Evolutionary conservation across 2,113 vertebrate species (phyloP).

Genomic region (Glaucidium brasilianum): DNA sequence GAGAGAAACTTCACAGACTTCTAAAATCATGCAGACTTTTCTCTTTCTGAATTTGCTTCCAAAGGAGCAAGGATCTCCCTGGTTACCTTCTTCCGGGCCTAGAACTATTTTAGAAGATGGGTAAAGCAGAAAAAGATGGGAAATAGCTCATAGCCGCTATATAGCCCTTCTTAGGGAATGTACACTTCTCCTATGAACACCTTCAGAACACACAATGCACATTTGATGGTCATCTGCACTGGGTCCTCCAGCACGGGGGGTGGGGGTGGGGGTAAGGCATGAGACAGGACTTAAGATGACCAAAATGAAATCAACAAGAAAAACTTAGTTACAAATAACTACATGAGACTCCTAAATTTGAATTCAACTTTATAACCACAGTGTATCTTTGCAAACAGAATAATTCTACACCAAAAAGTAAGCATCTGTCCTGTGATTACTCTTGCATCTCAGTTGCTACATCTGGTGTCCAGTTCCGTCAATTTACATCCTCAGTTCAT

Average conservation of each 20-base stretch:
- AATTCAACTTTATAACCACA: not conserved
- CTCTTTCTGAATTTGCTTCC: not conserved
- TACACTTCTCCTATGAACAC: not conserved
- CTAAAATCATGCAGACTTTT: not conserved
- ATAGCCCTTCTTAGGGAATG: not conserved
- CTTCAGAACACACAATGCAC: not conserved
- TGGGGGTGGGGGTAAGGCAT: accelerated
- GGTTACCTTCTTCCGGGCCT: not conserved
- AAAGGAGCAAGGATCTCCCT: not conserved
- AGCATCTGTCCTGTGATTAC: not conserved
- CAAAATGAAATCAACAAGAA: not conserved
- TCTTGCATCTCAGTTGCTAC: not conserved
- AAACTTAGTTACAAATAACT: not conserved
- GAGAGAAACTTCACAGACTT: not conserved
- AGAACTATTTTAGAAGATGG: not conserved
- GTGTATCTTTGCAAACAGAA: not conserved
- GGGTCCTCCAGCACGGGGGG: not conserved
- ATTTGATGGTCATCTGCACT: not conserved
- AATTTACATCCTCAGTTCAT: not conserved
- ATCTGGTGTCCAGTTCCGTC: not conserved
- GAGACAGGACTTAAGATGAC: not conserved
- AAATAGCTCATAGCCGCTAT: not conserved
- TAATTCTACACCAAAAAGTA: not conserved
- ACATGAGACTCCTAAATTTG: not conserved
- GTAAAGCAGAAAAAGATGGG: not conserved